A percentile compares a stretch with the other conserved stretches of the same genome.
Conservation (phyloP, 2,113 vertebrate genomes). For the Pelobates fuscus region DNA sequence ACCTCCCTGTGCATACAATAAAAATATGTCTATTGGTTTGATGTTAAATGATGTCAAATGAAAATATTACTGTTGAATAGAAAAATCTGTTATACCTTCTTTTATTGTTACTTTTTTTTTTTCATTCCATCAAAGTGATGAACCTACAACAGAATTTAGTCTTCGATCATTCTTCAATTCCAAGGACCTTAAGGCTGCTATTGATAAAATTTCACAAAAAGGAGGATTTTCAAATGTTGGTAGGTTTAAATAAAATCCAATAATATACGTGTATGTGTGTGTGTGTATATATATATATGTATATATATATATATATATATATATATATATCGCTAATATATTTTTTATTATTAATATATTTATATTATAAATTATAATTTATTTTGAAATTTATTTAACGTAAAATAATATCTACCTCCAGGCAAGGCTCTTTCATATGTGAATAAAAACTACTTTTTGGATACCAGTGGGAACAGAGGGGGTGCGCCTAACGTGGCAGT, state of each 20-base stretch:
- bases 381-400: no score
- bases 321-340: no score
- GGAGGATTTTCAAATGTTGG: conserved; percentile 92
- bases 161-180: conserved; percentile 80
- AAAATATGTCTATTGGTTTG: no score
- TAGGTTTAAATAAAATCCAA: conserved; percentile 68
- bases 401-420: conserved; percentile 62
- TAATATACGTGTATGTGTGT: no score
- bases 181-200: conserved; percentile 78
- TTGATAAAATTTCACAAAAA: conserved; percentile 89
- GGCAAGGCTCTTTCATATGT: conserved; percentile 91
- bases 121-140: conserved; percentile 73
- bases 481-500: conserved; percentile 87
- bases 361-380: no score
- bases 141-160: conserved; percentile 86
- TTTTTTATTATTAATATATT: no score
- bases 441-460: conserved; percentile 89
- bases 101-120: conserved; percentile 54
- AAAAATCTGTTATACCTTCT: background rate
- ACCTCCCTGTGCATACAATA: no score
- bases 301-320: no score
- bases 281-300: no score
- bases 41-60: background rate
- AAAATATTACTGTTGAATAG: background rate
- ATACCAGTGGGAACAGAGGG: conserved; percentile 88